Evolutionary conservation across 2,797 vertebrate species (phyloP).

Genomic region (Antennarius maculatus): DNA sequence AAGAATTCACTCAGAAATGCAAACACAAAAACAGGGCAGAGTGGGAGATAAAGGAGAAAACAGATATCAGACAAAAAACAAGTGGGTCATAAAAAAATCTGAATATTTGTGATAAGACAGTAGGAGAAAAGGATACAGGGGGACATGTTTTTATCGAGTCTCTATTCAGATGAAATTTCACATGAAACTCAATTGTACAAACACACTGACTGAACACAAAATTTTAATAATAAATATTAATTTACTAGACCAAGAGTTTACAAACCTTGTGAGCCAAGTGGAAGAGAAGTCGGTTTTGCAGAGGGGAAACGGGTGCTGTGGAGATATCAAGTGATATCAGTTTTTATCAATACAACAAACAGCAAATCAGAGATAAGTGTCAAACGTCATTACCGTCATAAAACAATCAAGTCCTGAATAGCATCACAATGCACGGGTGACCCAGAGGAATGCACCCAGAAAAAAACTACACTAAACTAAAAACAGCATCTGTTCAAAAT

Average conservation of each 20-base stretch:
- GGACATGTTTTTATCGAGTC: neutral
- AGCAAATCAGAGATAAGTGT: constrained; percentile 37
- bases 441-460: no score
- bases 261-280: constrained; percentile 97
- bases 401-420: neutral
- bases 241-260: neutral
- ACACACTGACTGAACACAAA: neutral
- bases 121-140: neutral
- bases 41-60: neutral
- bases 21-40: neutral
- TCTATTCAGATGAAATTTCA: neutral
- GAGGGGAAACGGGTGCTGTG: constrained; percentile 87
- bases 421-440: no score
- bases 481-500: no score
- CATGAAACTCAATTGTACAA: neutral
- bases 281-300: constrained; percentile 96
- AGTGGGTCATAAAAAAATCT: neutral
- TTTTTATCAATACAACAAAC: constrained; percentile 51
- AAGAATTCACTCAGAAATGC: neutral
- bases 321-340: constrained; percentile 18
- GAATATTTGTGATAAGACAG: neutral
- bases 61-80: neutral
- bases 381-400: constrained; percentile 7
- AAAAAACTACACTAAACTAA: no score
- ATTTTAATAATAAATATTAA: constrained; percentile 5